These are phyloP conservation scores for Scaptomyza pallida DNA, from an alignment of 1,140 invertebrate genomes.

Conservation along the genomic window DNA sequence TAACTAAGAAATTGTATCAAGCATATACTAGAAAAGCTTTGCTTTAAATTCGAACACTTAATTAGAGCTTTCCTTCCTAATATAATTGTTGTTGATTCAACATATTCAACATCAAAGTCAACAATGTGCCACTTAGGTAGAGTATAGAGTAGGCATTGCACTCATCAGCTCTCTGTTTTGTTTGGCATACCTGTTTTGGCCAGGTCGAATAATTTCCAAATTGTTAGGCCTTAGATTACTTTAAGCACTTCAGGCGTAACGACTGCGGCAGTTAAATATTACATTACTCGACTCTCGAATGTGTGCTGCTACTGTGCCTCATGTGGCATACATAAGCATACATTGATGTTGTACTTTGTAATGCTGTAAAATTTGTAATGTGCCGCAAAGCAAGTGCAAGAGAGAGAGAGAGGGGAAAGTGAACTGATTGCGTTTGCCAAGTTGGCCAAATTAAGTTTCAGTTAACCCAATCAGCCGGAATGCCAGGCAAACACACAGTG, in stretches of 20 bases:
- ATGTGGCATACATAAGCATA: conserved; percentile 10
- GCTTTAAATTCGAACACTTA: no score
- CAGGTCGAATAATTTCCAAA: conserved; percentile 64
- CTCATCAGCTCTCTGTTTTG: no score
- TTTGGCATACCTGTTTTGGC: conserved; percentile 54
- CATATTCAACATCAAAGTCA: not conserved
- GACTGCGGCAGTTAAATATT: conserved; percentile 76
- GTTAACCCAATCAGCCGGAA: conserved; percentile 56
- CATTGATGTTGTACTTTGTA: conserved; percentile 7
- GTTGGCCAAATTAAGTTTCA: conserved; percentile 65
- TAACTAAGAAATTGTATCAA: no score
- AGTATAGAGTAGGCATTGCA: not conserved
- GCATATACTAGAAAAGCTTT: no score
- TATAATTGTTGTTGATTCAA: no score
- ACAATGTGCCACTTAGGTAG: not conserved
- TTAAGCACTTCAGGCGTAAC: conserved; percentile 62
- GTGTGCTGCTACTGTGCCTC: conserved; percentile 32
- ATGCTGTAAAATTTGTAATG: conserved; percentile 18
- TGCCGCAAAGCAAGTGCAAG: not conserved
- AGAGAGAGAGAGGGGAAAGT: no score
- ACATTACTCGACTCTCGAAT: conserved; percentile 44
- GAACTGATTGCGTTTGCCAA: conserved; percentile 13
- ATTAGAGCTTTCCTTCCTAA: no score
- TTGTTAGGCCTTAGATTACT: conserved; percentile 70
- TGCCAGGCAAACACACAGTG: conserved; percentile 25